Evolutionary conservation across 2,113 vertebrate genomes (phyloP).

Genomic region (Emydocephalus ijimae): DNA sequence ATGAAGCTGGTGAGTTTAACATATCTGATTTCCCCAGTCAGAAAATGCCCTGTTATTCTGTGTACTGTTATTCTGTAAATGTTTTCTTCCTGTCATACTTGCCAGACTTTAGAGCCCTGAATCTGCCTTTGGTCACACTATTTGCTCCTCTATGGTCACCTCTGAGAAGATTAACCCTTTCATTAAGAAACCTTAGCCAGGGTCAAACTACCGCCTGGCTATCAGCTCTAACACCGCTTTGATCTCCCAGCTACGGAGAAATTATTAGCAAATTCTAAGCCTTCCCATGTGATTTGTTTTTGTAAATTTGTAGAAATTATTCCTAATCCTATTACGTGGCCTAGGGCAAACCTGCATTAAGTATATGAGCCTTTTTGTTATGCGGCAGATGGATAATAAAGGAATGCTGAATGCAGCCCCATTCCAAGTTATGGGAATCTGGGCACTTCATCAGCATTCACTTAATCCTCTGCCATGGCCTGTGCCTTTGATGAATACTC

Average conservation of each 20-base stretch:
- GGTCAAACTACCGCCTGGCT: slow-evolving; percentile 93
- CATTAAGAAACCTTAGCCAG: slow-evolving; percentile 93
- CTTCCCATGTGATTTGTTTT: slow-evolving; percentile 99
- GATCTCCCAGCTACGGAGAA: slow-evolving; percentile 98
- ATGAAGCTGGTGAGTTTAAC: slow-evolving; percentile 51
- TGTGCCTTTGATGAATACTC: slow-evolving; percentile 84
- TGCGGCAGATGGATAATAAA: slow-evolving; percentile 83
- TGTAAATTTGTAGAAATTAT: slow-evolving; percentile 99
- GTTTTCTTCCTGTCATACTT: slow-evolving; percentile 86
- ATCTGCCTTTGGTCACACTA: slow-evolving; percentile 99
- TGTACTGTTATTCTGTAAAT: slow-evolving; percentile 78
- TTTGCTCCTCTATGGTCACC: slow-evolving; percentile 97
- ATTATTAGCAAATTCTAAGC: slow-evolving; percentile 98
- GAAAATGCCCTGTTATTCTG: slow-evolving; percentile 77
- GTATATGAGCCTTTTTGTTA: slow-evolving; percentile 92
- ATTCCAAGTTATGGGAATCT: slow-evolving; percentile 89
- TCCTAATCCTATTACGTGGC: slow-evolving; percentile 99
- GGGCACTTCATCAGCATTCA: slow-evolving; percentile 82
- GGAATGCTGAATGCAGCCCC: slow-evolving; percentile 83
- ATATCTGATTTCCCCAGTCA: slow-evolving; percentile 66
- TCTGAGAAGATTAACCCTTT: slow-evolving; percentile 99
- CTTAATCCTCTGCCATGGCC: slow-evolving; percentile 83
- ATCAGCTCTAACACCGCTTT: slow-evolving; percentile 84
- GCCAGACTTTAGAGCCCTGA: slow-evolving; percentile 81
- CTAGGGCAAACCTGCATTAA: slow-evolving; percentile 90